Conservation (phyloP, 2,113 vertebrate genomes). For the Tychaedon coryphoeus region DNA sequence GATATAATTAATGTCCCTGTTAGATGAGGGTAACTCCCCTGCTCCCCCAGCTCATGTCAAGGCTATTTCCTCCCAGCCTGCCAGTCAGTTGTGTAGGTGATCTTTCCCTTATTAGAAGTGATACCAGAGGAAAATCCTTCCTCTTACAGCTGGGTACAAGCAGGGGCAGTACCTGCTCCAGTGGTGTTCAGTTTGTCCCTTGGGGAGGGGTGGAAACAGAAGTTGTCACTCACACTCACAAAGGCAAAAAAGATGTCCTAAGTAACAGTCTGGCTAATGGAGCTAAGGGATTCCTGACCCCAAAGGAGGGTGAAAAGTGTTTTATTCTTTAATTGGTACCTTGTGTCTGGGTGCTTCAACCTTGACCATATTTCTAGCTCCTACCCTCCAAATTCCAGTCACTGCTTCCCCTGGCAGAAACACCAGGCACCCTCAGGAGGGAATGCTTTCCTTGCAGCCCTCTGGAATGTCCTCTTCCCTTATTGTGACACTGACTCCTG, state of each 20-base stretch:
- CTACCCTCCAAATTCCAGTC: not conserved
- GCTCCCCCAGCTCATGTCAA: not conserved
- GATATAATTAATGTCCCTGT: slow-evolving; percentile 1
- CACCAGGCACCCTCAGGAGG: accelerated
- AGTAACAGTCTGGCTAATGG: not conserved
- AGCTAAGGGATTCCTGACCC: not conserved
- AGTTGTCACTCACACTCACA: accelerated
- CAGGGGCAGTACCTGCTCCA: not conserved
- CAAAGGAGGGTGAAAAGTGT: not conserved
- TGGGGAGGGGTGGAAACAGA: not conserved
- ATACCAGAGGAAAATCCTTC: not conserved
- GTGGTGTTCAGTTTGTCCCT: accelerated
- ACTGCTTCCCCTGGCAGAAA: not conserved
- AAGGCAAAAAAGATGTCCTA: no score
- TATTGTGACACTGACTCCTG: not conserved
- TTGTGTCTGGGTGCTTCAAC: not conserved
- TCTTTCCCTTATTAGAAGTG: not conserved
- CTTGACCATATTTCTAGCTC: not conserved
- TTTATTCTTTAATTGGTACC: not conserved
- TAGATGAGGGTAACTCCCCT: not conserved
- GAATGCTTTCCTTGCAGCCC: no score
- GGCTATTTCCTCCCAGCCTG: not conserved
- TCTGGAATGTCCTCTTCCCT: no score
- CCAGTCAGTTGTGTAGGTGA: not conserved
- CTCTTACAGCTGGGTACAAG: not conserved